Conservation (phyloP, 2,797 vertebrate genomes). For the Pteropus rufus region DNA sequence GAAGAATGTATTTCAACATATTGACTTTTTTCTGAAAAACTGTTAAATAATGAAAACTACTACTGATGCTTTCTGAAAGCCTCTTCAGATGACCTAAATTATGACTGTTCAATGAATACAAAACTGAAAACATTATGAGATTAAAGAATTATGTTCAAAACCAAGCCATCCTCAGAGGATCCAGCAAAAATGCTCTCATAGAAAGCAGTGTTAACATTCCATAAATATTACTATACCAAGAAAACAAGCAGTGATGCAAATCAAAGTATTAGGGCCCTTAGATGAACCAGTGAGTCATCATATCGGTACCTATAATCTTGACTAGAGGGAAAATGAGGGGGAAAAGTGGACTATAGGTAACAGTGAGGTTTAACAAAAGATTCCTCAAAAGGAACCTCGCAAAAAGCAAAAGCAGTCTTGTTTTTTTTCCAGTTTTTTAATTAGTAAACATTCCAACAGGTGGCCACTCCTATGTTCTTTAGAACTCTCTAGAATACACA, state of each 20-base stretch:
- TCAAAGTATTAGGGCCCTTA: neutral
- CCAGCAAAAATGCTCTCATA: conserved; percentile 12
- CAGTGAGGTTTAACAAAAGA: neutral
- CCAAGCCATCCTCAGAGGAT: conserved; percentile 21
- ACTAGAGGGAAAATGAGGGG: neutral
- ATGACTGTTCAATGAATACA: conserved; percentile 35
- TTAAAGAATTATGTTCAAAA: conserved; percentile 50
- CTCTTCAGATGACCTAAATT: conserved; percentile 48
- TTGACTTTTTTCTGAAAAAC: conserved; percentile 52
- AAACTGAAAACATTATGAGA: conserved; percentile 54
- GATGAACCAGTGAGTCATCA: conserved; percentile 7
- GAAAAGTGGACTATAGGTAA: neutral
- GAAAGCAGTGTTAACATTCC: conserved; percentile 5
- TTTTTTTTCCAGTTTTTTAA: neutral
- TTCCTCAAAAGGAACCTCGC: neutral
- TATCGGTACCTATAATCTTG: neutral
- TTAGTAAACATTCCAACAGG: neutral
- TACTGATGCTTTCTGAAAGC: neutral
- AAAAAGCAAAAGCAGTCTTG: neutral
- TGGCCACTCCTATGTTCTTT: neutral
- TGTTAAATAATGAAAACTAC: conserved; percentile 58
- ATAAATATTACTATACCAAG: neutral
- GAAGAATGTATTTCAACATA: conserved; percentile 25
- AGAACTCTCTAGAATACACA: neutral
- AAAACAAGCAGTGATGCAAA: conserved; percentile 12